Evolutionary conservation across 2,888 invertebrate genomes (phyloP).

Genomic region (Rhagophthalmus giganteus): DNA sequence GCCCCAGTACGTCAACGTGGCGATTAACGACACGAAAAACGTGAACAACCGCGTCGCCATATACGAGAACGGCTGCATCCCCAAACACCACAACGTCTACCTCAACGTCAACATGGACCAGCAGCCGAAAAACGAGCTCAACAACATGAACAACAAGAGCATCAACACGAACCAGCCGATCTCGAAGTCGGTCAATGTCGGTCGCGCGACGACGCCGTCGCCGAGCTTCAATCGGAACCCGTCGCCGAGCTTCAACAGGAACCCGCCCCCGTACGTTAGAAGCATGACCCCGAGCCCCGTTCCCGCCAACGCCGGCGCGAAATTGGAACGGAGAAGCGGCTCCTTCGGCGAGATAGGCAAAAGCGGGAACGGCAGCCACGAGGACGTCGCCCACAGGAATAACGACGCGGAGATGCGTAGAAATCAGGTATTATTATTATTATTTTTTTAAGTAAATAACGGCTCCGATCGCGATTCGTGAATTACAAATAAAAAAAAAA

Average conservation of each 20-base stretch:
- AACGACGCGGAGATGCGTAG: constrained; percentile 58
- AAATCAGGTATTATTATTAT: constrained; percentile 56
- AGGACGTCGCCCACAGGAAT: constrained; percentile 44
- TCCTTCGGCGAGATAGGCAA: constrained; percentile 48
- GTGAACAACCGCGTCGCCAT: constrained; percentile 53
- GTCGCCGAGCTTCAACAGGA: constrained; percentile 46
- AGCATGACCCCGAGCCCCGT: constrained; percentile 51
- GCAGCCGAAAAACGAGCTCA: constrained; percentile 46
- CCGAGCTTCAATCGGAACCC: constrained; percentile 59
- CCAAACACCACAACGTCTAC: constrained; percentile 45
- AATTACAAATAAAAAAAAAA: no score
- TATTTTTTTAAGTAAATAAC: no score
- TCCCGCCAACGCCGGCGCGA: constrained; percentile 35
- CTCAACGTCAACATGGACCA: constrained; percentile 47
- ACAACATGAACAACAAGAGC: constrained; percentile 45
- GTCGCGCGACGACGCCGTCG: constrained; percentile 55
- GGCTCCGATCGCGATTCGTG: no score
- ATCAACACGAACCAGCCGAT: constrained; percentile 35
- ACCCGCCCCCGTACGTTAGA: constrained; percentile 51
- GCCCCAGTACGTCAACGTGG: constrained; percentile 52
- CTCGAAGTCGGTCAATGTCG: constrained; percentile 47
- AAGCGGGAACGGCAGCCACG: constrained; percentile 40
- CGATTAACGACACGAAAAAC: constrained; percentile 53
- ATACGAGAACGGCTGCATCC: constrained; percentile 51
- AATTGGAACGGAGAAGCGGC: constrained; percentile 46